Conservation (phyloP, 2,888 invertebrate genomes). For the Prosopocoilus inquinatus region DNA sequence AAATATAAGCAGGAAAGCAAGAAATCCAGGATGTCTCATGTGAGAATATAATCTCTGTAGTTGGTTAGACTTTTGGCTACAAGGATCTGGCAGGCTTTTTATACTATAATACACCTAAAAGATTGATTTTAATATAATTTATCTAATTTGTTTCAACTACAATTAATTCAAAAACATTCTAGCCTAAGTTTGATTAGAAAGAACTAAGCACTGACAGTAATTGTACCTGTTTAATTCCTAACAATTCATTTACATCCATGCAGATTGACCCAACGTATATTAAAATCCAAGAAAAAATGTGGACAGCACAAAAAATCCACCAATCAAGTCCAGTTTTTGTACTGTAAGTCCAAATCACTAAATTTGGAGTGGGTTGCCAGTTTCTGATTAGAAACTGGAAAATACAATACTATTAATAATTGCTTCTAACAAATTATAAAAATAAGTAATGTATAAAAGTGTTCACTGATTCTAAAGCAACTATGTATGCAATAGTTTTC, state of each 20-base stretch:
- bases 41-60: conserved; percentile 56
- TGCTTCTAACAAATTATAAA: too few relatives aligned
- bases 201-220: neutral
- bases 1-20: conserved; percentile 56
- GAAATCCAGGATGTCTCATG: conserved; percentile 64
- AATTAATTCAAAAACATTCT: too few relatives aligned
- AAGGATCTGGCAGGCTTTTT: conserved; percentile 53
- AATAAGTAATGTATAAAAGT: too few relatives aligned
- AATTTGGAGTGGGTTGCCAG: conserved; percentile 54
- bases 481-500: neutral
- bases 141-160: too few relatives aligned
- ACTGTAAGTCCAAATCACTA: conserved; percentile 58
- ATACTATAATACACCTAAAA: conserved; percentile 57
- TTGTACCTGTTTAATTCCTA: conserved; percentile 60
- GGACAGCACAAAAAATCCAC: conserved; percentile 53
- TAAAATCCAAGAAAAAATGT: conserved; percentile 56
- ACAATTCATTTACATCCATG: conserved; percentile 61
- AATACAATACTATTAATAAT: conserved; percentile 35
- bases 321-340: conserved; percentile 50
- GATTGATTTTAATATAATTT: too few relatives aligned
- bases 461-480: too few relatives aligned
- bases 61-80: conserved; percentile 55
- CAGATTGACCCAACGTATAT: conserved; percentile 62
- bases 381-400: conserved; percentile 52
- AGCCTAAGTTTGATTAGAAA: neutral